phyloP scores from a whole-genome alignment of 2,888 invertebrate genomes.

The Ophion slaviceki region DNA sequence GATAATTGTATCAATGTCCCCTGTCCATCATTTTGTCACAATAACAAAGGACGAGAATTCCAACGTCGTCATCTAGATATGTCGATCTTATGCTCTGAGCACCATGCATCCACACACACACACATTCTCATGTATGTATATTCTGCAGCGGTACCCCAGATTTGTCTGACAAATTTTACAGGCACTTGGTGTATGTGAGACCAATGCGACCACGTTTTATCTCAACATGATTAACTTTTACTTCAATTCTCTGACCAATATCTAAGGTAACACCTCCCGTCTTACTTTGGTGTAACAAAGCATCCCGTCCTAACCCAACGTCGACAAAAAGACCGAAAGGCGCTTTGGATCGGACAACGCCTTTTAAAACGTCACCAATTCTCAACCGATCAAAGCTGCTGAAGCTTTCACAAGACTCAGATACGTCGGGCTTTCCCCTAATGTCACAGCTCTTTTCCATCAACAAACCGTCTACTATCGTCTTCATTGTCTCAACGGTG shows the following conservation, averaged over 20 bases:
- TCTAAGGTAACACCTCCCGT: conserved; percentile 85
- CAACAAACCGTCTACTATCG: conserved; percentile 90
- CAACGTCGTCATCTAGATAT: not conserved
- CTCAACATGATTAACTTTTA: conserved; percentile 87
- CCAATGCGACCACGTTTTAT: conserved; percentile 86
- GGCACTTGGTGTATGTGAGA: conserved; percentile 76
- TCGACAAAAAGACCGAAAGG: conserved; percentile 97
- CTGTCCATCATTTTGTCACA: not conserved
- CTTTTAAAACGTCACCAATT: conserved; percentile 87
- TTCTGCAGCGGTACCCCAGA: too few relatives aligned
- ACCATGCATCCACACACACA: too few relatives aligned
- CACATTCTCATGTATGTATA: too few relatives aligned
- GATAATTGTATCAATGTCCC: not conserved
- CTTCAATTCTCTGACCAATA: conserved; percentile 89
- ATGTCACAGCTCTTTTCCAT: conserved; percentile 90
- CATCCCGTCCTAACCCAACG: conserved; percentile 90
- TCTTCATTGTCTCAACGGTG: conserved; percentile 87
- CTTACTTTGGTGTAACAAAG: conserved; percentile 88
- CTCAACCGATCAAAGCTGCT: conserved; percentile 88
- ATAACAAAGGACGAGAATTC: not conserved
- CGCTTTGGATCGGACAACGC: conserved; percentile 93
- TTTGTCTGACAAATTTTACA: conserved; percentile 36
- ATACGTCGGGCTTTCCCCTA: conserved; percentile 87
- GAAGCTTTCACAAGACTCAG: conserved; percentile 91
- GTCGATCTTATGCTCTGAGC: not conserved